Base-by-base conservation (phyloP, 1,140 invertebrate species). In the Hesperophylax magnus region DNA sequence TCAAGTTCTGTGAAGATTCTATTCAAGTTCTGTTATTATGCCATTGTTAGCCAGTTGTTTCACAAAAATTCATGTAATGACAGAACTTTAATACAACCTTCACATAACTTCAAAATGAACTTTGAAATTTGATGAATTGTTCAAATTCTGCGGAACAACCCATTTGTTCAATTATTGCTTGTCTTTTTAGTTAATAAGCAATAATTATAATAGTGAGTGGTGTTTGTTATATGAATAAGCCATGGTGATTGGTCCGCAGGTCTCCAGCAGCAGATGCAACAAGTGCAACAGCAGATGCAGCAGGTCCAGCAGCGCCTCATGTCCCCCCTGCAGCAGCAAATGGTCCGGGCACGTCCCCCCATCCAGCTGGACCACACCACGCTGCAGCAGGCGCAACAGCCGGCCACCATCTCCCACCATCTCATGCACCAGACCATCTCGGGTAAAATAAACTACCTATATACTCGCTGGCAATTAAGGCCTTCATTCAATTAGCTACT, bases 261-360 rank as follows among this genome's bases (percentile, higher is more conserved):
- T 24, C 22, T 72, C 34, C 89, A 88, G 69, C 75, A 78, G 4
- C 86, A 85, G 54, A 52, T 82, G 0, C 67, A 81, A 1, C 85
- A 86, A 34, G 83, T 85, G 39, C 89, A 88, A 65, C 75, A 78
- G 4, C 86, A 85, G 52, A 52, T 82, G 1, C 67, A 81, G 1
- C 85, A 86, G 53, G 84, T 85, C 31, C 82, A 84, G 52, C 84
- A 84, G 69, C 76, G 83, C 34, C 81, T 80, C 53, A 63, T 85
- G 65, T 85, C 86, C 8, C 60, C 84, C 14, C 39, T 84, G 9
- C 82, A 85, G 14, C 86, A 86, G 69, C 86, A 86, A 58, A 85
- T 87, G 77, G 79, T 65, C 71, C 20, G 78, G 15, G 69, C 52
- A 8, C 78, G 78, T 2, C 78, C 69, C 2, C 78, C 78, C n/a